A percentile compares a stretch with the other conserved stretches of the same genome.
phyloP scores from a whole-genome alignment of 2,113 vertebrate species.

The Argyrosomus japonicus region DNA sequence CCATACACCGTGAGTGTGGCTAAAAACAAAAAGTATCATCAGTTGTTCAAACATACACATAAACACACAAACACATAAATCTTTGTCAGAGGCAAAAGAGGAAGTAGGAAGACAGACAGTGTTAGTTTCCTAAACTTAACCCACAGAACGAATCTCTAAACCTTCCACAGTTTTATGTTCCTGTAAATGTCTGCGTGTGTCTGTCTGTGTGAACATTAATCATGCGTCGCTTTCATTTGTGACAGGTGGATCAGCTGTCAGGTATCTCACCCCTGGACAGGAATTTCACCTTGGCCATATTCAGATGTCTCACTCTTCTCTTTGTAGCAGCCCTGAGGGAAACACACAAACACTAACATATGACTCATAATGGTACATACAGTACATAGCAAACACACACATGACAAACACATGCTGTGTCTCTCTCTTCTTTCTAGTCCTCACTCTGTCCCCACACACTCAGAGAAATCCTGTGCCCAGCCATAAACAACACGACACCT shows the following conservation, averaged over 20 bases:
- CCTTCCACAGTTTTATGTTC: background rate
- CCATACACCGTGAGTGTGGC: background rate
- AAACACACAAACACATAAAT: background rate
- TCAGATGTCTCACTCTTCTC: background rate
- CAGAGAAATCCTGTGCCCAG: conserved; percentile 3
- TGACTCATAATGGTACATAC: conserved; percentile 6
- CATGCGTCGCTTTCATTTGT: conserved; percentile 12
- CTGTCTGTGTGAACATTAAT: background rate
- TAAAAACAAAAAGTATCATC: background rate
- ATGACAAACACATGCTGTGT: background rate
- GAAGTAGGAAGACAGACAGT: background rate
- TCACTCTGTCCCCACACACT: background rate
- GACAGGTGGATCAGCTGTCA: conserved; percentile 48
- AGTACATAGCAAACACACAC: conserved; percentile 29
- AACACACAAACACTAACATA: conserved; percentile 2
- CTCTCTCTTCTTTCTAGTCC: background rate
- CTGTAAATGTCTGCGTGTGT: background rate
- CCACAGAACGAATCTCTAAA: background rate
- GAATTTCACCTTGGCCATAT: conserved; percentile 65
- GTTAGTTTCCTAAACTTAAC: background rate
- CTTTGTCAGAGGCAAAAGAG: background rate
- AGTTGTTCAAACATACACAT: background rate
- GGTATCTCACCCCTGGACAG: conserved; percentile 6
- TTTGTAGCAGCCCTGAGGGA: background rate
- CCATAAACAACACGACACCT: conserved; percentile 20